These are phyloP conservation scores for Myotis planiceps DNA, from an alignment of 2,797 vertebrate species.

Conservation along the genomic window DNA sequence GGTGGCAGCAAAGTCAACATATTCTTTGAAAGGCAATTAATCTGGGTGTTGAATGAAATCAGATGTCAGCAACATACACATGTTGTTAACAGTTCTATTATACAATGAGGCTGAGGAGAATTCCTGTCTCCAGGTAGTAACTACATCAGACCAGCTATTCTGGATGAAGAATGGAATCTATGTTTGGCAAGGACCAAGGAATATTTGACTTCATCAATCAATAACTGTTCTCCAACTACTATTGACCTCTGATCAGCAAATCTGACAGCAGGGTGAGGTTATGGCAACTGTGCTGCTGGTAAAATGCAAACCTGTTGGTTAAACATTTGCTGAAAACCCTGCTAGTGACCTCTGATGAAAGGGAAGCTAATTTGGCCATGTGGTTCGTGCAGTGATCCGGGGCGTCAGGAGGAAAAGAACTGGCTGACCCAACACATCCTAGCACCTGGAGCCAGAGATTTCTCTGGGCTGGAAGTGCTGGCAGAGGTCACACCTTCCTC, in stretches of 20 bases:
- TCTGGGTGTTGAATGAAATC: constrained; percentile 52
- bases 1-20: constrained; percentile 48
- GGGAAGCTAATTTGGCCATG: not conserved
- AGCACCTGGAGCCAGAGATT: not conserved
- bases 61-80: not conserved
- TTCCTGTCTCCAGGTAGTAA: constrained; percentile 14
- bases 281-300: not conserved
- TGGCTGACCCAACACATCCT: not conserved
- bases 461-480: not conserved
- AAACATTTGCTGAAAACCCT: constrained; percentile 69
- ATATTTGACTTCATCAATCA: constrained; percentile 51
- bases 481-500: not conserved
- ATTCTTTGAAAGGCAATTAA: constrained; percentile 59
- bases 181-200: not conserved
- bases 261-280: constrained; percentile 42
- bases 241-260: constrained; percentile 63
- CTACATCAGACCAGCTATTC: not conserved
- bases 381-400: not conserved
- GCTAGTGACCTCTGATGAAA: constrained; percentile 47
- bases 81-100: not conserved
- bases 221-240: constrained; percentile 50
- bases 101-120: not conserved
- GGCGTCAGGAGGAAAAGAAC: not conserved
- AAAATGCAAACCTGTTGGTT: constrained; percentile 54
- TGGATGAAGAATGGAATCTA: not conserved